Evolutionary conservation across 2,888 invertebrate genomes (phyloP).

Genomic region (Melanophora roralis): DNA sequence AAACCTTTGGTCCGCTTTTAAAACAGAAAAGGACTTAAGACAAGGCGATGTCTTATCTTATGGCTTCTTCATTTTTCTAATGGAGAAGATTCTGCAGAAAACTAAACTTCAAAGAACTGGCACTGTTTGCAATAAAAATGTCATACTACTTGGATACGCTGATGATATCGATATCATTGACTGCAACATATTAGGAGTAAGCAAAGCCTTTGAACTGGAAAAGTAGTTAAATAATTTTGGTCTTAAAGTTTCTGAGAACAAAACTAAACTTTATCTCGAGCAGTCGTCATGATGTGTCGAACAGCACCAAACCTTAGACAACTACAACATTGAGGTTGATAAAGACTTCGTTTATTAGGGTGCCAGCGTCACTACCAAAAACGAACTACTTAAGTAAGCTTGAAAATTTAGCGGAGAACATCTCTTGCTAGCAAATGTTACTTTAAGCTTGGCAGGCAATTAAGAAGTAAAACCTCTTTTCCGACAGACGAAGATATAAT

Average conservation of each 20-base stretch:
- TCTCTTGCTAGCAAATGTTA: background rate
- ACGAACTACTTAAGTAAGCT: background rate
- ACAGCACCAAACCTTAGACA: background rate
- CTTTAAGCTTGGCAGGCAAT: constrained; percentile 1
- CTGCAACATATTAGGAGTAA: background rate
- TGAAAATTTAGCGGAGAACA: background rate
- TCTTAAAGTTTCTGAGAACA: background rate
- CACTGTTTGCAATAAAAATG: background rate
- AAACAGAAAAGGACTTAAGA: background rate
- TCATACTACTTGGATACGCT: background rate
- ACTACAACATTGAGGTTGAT: background rate
- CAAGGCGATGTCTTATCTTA: background rate
- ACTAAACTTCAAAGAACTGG: background rate
- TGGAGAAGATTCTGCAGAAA: background rate
- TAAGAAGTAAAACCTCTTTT: background rate
- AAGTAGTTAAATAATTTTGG: background rate
- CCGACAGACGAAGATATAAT: background rate
- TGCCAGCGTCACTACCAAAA: background rate
- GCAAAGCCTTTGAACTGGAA: background rate
- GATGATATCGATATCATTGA: no score
- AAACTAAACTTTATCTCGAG: background rate
- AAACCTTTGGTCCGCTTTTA: background rate
- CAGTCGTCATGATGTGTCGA: background rate
- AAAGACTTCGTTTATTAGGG: no score
- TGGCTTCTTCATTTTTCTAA: background rate